Base-by-base conservation (phyloP, 1,140 invertebrate genomes). In the Epicauta chinensis region DNA sequence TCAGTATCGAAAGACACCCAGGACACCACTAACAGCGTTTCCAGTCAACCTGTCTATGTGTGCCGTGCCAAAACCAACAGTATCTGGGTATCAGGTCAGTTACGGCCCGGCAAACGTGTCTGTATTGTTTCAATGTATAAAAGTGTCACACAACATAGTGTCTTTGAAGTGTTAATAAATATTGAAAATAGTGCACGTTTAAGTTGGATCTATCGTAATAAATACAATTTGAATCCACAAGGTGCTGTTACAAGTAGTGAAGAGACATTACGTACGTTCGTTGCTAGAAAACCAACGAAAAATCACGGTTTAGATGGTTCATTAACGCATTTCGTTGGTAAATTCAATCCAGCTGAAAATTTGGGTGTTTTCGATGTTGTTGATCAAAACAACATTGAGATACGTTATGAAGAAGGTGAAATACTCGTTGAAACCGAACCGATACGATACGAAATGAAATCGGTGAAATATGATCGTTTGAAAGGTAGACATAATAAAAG, bases 361-460 rank as follows among this genome's bases (percentile, higher is more conserved):
- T 72, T 86, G 3, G 86, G 85, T 13, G 77, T 77, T 55, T 79
- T 88, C 37, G 72, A 75, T 51, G 80, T 86, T 30, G 79, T 83
- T 14, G 81, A 82, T 63, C 76, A 81, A 64, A 75, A 78, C 51
- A 77, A 80, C 32, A 75, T 75, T 32, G 70, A 81, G 55, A 50
- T 63, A 37, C 72, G 75, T 44, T 77, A 74, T 37, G 78, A 79
- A 31, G 76, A 77, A 7, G 87, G 88, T 1, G 83, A 91, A 62
- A 75, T 91, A 17, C 70, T 91, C 1, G 77, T 89, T 0, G 87
- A 90, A 69, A 82, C 81, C 0, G 87, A 91, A 68, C 86, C 88
- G 4, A 75, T 81, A 12, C 75, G 74, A 44, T 91, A 91, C 64
- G 84, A 88, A 64, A 63, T 91, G 52, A 79, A 73, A 31, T 69